phyloP scores from a whole-genome alignment of 2,113 vertebrate species.

The Lamprotornis superbus region DNA sequence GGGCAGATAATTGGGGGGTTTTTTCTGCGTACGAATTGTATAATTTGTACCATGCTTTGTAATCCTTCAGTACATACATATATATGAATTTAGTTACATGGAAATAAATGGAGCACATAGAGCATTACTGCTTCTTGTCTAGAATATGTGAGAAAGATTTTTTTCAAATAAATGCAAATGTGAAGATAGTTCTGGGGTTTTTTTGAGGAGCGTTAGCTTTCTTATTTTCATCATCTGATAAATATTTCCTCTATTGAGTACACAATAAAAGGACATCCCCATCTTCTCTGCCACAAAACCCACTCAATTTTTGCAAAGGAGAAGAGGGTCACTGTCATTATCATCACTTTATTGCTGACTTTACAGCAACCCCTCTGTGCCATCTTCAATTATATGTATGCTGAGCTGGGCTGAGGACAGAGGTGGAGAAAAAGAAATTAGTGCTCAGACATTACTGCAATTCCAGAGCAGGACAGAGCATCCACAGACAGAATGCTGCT shows the following conservation, averaged over 20 bases:
- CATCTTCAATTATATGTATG: background rate
- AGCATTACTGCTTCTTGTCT: background rate
- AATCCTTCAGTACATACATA: background rate
- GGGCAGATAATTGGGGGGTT: accelerated
- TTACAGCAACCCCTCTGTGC: background rate
- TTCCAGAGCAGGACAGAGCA: background rate
- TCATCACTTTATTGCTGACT: background rate
- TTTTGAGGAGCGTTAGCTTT: background rate
- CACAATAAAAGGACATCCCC: background rate
- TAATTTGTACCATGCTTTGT: accelerated
- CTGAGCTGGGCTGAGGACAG: background rate
- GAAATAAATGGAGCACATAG: background rate
- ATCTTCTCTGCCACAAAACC: background rate
- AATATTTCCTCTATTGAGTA: background rate
- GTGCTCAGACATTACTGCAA: background rate
- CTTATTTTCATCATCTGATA: background rate
- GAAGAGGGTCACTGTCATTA: background rate
- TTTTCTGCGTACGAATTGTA: background rate
- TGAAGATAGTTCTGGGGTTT: background rate
- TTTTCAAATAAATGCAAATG: background rate
- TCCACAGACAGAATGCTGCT: background rate
- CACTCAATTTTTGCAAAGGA: background rate
- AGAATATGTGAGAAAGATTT: background rate
- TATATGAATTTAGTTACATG: background rate
- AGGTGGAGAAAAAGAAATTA: background rate